These are phyloP conservation scores for Pardalotus punctatus DNA, from an alignment of 2,113 vertebrate species.

Conservation along the genomic window DNA sequence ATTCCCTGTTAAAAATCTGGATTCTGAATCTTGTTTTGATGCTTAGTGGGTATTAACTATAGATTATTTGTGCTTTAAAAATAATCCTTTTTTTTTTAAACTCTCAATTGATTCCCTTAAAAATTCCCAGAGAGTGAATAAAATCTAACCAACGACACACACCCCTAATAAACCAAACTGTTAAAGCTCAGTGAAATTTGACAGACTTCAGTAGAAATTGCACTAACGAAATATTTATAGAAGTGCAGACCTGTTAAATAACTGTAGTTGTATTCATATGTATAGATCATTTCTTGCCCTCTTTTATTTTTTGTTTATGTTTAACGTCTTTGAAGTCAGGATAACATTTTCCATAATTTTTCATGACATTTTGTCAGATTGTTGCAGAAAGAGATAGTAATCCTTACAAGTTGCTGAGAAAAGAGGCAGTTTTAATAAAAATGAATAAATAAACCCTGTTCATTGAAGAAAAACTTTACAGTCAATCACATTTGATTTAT, in stretches of 20 bases:
- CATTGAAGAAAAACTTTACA: background rate
- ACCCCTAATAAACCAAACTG: background rate
- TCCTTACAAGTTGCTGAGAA: background rate
- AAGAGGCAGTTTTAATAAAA: background rate
- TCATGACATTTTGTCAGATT: background rate
- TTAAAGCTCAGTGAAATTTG: background rate
- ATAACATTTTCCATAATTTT: background rate
- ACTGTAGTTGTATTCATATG: background rate
- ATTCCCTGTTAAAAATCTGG: background rate
- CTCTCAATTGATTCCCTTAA: background rate
- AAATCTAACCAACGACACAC: background rate
- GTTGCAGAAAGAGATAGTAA: background rate
- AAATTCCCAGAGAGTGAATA: background rate
- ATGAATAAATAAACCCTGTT: background rate
- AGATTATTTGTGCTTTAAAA: background rate
- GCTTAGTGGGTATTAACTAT: background rate
- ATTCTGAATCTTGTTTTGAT: background rate
- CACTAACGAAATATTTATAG: background rate
- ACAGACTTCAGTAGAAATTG: background rate
- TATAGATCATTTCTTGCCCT: background rate
- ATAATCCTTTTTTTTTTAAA: fast-evolving
- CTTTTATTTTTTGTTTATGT: background rate
- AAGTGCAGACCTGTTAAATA: background rate
- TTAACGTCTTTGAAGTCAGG: background rate
- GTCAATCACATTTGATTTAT: background rate